Evolutionary conservation across 2,888 invertebrate species (phyloP).

Genomic region (Apamea anceps): DNA sequence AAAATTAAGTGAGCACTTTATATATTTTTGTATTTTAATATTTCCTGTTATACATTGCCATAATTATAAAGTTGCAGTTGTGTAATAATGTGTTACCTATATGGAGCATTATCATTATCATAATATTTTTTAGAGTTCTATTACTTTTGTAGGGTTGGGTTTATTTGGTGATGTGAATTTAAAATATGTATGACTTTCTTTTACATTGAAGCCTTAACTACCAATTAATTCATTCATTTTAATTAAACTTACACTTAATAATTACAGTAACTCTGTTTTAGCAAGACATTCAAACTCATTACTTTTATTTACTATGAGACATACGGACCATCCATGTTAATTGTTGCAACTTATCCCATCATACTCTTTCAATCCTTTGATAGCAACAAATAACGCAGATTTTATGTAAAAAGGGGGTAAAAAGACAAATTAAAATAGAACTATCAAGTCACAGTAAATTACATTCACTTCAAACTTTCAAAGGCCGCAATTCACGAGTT

Average conservation of each 20-base stretch:
- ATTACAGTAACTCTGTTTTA: conserved; percentile 54
- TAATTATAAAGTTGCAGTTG: conserved; percentile 19
- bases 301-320: conserved; percentile 29
- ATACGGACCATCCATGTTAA: background rate
- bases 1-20: conserved; percentile 46
- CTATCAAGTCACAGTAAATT: background rate
- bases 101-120: conserved; percentile 2
- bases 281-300: conserved; percentile 39
- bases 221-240: conserved; percentile 19
- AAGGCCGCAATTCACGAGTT: too few relatives aligned
- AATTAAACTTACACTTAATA: conserved; percentile 53
- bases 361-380: background rate
- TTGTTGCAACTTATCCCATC: background rate
- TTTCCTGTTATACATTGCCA: conserved; percentile 10
- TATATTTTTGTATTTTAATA: conserved; percentile 42
- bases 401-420: background rate
- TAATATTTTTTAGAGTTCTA: too few relatives aligned
- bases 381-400: conserved; percentile 15
- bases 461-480: background rate
- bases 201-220: too few relatives aligned
- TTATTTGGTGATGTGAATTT: too few relatives aligned
- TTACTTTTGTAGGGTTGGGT: too few relatives aligned
- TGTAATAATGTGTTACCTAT: conserved; percentile 2
- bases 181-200: too few relatives aligned
- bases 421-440: background rate